Conservation (phyloP, 2,113 vertebrate species). For the Podocnemis expansa region DNA sequence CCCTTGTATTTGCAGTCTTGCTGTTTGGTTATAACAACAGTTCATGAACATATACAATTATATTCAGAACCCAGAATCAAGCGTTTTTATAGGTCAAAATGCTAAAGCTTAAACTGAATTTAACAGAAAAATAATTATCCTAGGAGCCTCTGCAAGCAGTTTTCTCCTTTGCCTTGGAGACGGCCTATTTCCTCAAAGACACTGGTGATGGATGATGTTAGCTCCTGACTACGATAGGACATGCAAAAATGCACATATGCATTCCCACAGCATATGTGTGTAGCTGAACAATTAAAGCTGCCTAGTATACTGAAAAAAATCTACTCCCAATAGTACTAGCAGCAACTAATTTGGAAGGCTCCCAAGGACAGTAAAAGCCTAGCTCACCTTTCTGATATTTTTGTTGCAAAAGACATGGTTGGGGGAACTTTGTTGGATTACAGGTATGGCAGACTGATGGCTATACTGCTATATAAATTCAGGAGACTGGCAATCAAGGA, state of each 20-base stretch:
- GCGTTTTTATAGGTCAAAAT: background rate
- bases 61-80: background rate
- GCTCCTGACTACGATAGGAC: background rate
- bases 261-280: background rate
- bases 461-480: constrained; percentile 41
- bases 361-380: background rate
- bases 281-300: background rate
- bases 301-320: background rate
- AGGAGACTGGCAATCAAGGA: constrained; percentile 51
- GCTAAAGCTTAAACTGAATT: rapidly evolving
- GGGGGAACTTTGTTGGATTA: constrained; percentile 51
- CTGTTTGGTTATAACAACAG: background rate
- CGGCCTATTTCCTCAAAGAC: background rate
- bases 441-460: constrained; percentile 23
- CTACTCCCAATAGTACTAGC: background rate
- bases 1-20: background rate
- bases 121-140: background rate
- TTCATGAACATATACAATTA: background rate
- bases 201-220: background rate
- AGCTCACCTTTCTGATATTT: constrained; percentile 34
- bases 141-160: background rate
- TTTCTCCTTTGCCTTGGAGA: background rate
- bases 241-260: background rate
- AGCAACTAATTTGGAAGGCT: constrained; percentile 57
- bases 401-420: background rate